Evolutionary conservation across 2,113 vertebrate species (phyloP), one percentile per base, ranked within the genome.

Genomic region (Rynchops niger): DNA sequence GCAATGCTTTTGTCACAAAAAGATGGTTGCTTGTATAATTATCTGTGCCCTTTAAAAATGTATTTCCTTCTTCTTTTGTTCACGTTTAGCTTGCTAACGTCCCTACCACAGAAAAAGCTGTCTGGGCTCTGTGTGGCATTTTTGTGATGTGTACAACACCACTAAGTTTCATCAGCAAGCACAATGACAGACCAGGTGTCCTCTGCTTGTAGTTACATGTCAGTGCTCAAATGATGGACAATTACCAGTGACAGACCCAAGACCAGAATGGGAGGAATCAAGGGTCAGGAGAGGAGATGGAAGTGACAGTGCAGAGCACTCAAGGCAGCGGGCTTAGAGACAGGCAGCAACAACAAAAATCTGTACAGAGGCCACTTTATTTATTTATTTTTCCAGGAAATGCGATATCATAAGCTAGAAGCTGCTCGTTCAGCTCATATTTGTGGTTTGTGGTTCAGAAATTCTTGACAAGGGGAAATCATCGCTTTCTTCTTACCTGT

Each of bases 201-300:
- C 58, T 94, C 59, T 85, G 59, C 70, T 77, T 88, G 89, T 71
- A 91, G 77, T 53, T 92, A 45, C 6, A 13, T 93, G 81, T 85
- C 93, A 91, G 49, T 62, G 52, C 73, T 73, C 84, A 72, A 73
- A 94, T 50, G 53, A 90, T 58, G 45, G 49, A 76, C 88, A 94
- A 97, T 96, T 94, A 80, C 34, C 58, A 86, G 42, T 86, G 95
- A 95, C 84, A 96, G 82, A 50, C 40, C 58, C 45, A 66, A 62
- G 58, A 49, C 23, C 77, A 45, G n/a, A 58, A 56, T 3, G 38
- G 53, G 32, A 82, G 18, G 58, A 70, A 82, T 80, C 62, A 90
- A 63, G 62, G 66, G 45, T 63, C 1, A 3, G 55, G 29, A 63
- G 59, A 93, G 58, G 66, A 66, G 52, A 72, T 66, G 67, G 78